Percentiles rank a stretch among this genome's conserved stretches.
Evolutionary conservation across 2,797 vertebrate species (phyloP).

Genomic region (Micromesistius poutassou): DNA sequence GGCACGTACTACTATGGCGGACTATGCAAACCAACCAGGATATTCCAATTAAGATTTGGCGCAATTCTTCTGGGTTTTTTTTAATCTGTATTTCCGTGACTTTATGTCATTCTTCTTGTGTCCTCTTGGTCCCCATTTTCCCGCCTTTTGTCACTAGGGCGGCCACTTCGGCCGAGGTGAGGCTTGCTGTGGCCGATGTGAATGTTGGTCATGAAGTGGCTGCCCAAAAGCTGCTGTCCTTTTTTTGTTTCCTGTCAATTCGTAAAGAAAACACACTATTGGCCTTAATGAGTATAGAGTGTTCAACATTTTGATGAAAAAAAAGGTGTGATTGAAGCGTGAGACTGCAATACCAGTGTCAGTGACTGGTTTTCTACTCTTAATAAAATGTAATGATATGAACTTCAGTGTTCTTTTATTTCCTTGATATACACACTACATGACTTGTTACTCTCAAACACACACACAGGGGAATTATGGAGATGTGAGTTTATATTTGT

Average conservation of each 20-base stretch:
- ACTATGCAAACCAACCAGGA: slow-evolving; percentile 57
- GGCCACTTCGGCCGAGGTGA: background rate
- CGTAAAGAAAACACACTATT: slow-evolving; percentile 58
- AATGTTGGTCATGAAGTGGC: slow-evolving; percentile 26
- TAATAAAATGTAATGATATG: slow-evolving; percentile 67
- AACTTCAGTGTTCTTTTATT: slow-evolving; percentile 28
- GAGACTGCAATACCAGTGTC: slow-evolving; percentile 66
- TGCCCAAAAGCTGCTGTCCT: slow-evolving; percentile 36
- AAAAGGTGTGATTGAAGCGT: slow-evolving; percentile 68
- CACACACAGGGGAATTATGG: no score
- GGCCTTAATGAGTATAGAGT: slow-evolving; percentile 69
- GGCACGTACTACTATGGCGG: background rate
- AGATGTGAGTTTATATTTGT: no score
- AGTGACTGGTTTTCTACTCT: slow-evolving; percentile 65
- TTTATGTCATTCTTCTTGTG: slow-evolving; percentile 1
- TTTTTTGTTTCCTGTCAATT: slow-evolving; percentile 47
- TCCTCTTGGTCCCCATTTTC: slow-evolving; percentile 10
- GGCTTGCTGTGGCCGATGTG: slow-evolving; percentile 13
- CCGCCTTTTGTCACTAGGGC: slow-evolving; percentile 8
- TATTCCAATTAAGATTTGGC: background rate
- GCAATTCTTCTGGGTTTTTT: slow-evolving; percentile 3
- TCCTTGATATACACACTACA: background rate
- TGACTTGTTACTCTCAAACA: background rate
- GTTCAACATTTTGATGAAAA: slow-evolving; percentile 56
- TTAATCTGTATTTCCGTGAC: slow-evolving; percentile 21